Conservation (phyloP, 2,797 vertebrate species). For the Varecia variegata region DNA sequence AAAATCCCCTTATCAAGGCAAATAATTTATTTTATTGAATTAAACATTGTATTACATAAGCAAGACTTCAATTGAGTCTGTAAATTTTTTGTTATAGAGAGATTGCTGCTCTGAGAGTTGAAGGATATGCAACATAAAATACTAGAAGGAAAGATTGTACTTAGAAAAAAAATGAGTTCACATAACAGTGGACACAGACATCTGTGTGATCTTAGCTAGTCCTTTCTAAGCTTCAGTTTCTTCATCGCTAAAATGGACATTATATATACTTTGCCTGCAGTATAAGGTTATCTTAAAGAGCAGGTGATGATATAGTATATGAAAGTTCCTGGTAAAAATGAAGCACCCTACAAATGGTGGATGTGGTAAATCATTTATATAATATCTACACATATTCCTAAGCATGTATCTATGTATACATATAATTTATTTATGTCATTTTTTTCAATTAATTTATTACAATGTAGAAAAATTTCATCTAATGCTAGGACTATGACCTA, state of each 20-base stretch:
- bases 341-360: not conserved
- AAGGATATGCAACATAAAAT: not conserved
- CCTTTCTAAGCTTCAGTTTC: not conserved
- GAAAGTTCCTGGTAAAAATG: not conserved
- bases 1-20: not conserved
- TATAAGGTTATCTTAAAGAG: not conserved
- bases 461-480: not conserved
- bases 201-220: not conserved
- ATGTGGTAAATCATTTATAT: not conserved
- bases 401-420: not conserved
- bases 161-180: not conserved
- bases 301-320: not conserved
- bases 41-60: constrained; percentile 13
- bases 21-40: constrained; percentile 51
- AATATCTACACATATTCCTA: not conserved
- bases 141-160: not conserved
- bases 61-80: not conserved
- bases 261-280: not conserved
- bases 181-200: not conserved
- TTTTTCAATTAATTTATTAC: not conserved
- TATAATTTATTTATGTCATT: not conserved
- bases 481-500: not conserved
- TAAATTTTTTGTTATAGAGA: constrained; percentile 20
- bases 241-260: not conserved
- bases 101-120: not conserved